Evolutionary conservation across 2,113 vertebrate genomes (phyloP).

Genomic region (Trematocara unimaculatum): DNA sequence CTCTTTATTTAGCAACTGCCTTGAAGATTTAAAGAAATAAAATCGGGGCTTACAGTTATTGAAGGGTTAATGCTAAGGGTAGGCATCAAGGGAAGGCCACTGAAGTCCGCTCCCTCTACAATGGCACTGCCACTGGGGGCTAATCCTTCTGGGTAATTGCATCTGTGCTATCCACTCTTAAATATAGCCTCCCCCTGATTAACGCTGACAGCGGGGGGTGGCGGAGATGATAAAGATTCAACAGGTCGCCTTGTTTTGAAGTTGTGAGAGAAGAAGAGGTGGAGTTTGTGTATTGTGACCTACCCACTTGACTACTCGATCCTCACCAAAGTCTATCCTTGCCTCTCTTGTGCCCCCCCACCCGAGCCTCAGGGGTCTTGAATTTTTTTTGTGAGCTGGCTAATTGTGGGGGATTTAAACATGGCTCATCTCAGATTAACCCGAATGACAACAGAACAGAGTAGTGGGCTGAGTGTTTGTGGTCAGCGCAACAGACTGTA

Average conservation of each 20-base stretch:
- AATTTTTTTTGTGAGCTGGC: background rate
- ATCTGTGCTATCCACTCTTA: conserved; percentile 36
- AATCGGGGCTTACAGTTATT: background rate
- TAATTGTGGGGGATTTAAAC: conserved; percentile 56
- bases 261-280: background rate
- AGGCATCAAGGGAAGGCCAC: conserved; percentile 5
- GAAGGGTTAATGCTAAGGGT: conserved; percentile 48
- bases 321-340: background rate
- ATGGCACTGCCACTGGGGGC: conserved; percentile 2
- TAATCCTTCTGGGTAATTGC: conserved; percentile 52
- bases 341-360: background rate
- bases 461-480: conserved; percentile 5
- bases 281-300: background rate
- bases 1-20: background rate
- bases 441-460: conserved; percentile 46
- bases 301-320: background rate
- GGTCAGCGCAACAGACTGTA: conserved; percentile 4
- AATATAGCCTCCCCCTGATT: conserved; percentile 49
- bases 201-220: conserved; percentile 20
- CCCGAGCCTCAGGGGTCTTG: background rate
- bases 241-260: conserved; percentile 42
- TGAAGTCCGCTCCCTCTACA: background rate
- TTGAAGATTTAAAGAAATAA: background rate
- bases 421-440: conserved; percentile 46
- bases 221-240: background rate